These are phyloP conservation scores for Leptobrachium leishanense DNA, from an alignment of 2,113 vertebrate genomes.

Conservation along the genomic window DNA sequence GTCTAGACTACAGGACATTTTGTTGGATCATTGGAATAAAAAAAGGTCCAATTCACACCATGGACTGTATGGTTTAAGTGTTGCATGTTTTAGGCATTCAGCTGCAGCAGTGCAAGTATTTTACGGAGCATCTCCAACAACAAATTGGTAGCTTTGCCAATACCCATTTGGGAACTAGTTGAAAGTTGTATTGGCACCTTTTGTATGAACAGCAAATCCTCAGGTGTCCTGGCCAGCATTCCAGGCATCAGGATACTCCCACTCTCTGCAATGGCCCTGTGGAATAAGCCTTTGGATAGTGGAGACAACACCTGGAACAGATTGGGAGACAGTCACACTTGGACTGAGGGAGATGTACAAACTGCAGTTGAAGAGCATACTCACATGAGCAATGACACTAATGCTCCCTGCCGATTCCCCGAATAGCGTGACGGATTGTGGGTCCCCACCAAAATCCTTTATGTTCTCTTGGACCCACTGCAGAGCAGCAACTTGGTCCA, in stretches of 20 bases:
- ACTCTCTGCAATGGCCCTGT: slow-evolving; percentile 72
- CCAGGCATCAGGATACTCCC: slow-evolving; percentile 55
- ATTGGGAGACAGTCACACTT: background rate
- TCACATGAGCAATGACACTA: slow-evolving; percentile 79
- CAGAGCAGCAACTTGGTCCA: slow-evolving; percentile 85
- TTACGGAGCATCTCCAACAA: too few species aligned
- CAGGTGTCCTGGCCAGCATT: background rate
- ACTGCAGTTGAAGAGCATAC: background rate
- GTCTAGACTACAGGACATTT: too few species aligned
- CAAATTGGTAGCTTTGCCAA: too few species aligned
- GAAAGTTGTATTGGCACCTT: too few species aligned
- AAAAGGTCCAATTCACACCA: too few species aligned
- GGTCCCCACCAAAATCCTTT: slow-evolving; percentile 54
- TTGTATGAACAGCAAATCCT: too few species aligned
- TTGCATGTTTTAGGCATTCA: too few species aligned
- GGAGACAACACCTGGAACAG: slow-evolving; percentile 66
- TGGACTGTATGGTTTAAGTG: too few species aligned
- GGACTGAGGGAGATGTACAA: background rate
- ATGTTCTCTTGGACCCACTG: slow-evolving; percentile 83
- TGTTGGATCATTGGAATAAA: too few species aligned
- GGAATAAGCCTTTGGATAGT: slow-evolving; percentile 69
- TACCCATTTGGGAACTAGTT: too few species aligned
- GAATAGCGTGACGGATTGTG: slow-evolving; percentile 77
- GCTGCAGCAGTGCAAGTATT: too few species aligned
- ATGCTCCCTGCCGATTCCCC: slow-evolving; percentile 82